A percentile compares a stretch with the other conserved stretches of the same genome.
Evolutionary conservation across 2,113 vertebrate species (phyloP).

Genomic region (Helogale parvula): DNA sequence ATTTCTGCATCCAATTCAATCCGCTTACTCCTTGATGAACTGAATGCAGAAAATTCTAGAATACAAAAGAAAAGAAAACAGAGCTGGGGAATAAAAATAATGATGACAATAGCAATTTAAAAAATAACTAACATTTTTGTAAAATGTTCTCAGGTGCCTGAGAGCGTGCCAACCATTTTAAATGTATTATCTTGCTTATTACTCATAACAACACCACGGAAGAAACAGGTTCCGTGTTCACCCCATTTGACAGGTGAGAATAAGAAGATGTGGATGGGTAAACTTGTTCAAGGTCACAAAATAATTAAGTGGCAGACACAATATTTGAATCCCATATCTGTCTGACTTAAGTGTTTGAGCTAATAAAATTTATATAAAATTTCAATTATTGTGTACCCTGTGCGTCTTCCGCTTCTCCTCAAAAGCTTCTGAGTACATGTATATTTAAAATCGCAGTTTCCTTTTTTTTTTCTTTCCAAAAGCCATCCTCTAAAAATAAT

Average conservation of each 20-base stretch:
- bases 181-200: neutral
- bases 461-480: neutral
- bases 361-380: slow-evolving; percentile 3
- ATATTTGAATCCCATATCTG: neutral
- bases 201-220: neutral
- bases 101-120: neutral
- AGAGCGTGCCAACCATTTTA: neutral
- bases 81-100: neutral
- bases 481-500: slow-evolving; percentile 4
- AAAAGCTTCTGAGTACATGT: neutral
- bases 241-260: neutral
- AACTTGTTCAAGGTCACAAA: neutral
- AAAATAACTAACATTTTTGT: neutral
- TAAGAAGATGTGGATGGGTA: neutral
- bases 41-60: neutral
- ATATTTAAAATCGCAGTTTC: neutral
- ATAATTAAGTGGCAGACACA: neutral
- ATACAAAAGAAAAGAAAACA: slow-evolving; percentile 3
- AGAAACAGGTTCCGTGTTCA: neutral
- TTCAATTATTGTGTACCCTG: neutral
- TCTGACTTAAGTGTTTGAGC: neutral
- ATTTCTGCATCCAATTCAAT: neutral
- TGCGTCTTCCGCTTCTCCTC: neutral
- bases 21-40: neutral
- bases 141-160: neutral